Evolutionary conservation across 2,888 invertebrate species (phyloP).

Genomic region (Acanthococcus lagerstroemiae): DNA sequence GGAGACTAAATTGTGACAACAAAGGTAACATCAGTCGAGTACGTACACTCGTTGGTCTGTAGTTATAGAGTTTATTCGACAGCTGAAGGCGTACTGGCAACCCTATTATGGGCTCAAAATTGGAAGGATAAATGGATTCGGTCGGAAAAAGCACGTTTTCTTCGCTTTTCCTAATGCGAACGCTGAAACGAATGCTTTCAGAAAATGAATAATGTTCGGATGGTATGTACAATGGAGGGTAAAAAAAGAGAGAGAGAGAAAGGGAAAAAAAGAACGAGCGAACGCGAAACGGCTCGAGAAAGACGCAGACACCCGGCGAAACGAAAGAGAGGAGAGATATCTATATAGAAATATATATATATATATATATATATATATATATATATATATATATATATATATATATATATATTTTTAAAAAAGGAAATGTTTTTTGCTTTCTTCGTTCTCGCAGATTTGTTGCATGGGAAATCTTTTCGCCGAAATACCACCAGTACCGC

Average conservation of each 20-base stretch:
- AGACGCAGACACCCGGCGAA: no score
- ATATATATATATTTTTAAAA: no score
- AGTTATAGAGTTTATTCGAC: slow-evolving; percentile 25
- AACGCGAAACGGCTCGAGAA: no score
- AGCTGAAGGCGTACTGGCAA: slow-evolving; percentile 21
- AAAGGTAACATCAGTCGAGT: no score
- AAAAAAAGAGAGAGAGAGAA: background rate
- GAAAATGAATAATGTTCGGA: background rate
- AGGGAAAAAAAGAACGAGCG: background rate
- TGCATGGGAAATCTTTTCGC: no score
- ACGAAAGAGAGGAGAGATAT: no score
- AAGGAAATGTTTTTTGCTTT: background rate
- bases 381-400: no score
- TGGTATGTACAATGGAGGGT: background rate
- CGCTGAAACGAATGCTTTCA: background rate
- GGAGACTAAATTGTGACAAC: no score
- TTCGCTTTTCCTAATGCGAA: slow-evolving; percentile 1
- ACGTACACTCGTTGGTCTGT: no score
- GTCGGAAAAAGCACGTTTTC: slow-evolving; percentile 20
- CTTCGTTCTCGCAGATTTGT: background rate
- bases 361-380: no score
- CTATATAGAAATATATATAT: no score
- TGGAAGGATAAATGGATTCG: slow-evolving; percentile 16
- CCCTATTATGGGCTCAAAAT: slow-evolving; percentile 17
- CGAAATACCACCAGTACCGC: no score